Conservation (phyloP, 2,113 vertebrate species). For the Gracilinanus agilis region DNA sequence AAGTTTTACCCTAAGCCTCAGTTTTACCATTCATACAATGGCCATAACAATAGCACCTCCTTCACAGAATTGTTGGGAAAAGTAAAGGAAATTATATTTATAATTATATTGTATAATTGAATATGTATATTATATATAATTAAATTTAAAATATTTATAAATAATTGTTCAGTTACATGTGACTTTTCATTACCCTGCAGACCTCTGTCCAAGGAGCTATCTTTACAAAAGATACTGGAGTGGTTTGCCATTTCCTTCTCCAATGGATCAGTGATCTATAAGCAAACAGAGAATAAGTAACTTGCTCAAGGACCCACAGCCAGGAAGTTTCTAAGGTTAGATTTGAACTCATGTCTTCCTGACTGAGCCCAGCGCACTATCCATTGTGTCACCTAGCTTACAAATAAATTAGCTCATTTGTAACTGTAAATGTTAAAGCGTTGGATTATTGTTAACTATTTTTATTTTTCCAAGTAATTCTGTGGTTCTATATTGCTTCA, state of each 20-base stretch:
- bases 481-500: constrained; percentile 28
- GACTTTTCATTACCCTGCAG: no score
- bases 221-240: no score
- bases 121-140: background rate
- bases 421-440: constrained; percentile 22
- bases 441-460: background rate
- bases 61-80: background rate
- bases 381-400: background rate
- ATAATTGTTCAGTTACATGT: no score
- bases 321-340: no score
- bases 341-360: no score
- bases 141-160: no score
- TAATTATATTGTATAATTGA: no score
- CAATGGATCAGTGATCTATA: no score
- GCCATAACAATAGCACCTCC: background rate
- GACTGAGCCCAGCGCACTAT: no score
- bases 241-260: no score
- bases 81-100: background rate
- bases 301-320: no score
- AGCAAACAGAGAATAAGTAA: no score
- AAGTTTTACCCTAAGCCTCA: background rate
- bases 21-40: background rate
- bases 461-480: constrained; percentile 36
- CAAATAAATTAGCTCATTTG: constrained; percentile 15
- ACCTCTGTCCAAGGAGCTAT: background rate